Evolutionary conservation across 2,888 invertebrate species (phyloP).

Genomic region (Heliconius charithonia): DNA sequence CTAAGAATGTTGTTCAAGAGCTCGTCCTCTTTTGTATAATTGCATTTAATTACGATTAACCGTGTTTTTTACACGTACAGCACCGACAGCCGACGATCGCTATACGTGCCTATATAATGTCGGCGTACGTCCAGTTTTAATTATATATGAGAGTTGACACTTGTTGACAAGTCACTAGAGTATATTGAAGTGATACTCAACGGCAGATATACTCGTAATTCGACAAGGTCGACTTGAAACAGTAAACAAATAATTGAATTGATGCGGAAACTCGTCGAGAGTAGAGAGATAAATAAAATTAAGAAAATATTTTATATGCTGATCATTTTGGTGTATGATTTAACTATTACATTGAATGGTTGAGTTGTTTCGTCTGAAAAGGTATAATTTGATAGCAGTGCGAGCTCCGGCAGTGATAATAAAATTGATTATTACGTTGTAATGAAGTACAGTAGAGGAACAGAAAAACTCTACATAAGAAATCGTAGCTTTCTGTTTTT

Average conservation of each 20-base stretch:
- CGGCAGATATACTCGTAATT: too few relatives aligned
- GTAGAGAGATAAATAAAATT: too few relatives aligned
- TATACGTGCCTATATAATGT: not conserved
- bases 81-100: not conserved
- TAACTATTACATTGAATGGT: not conserved
- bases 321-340: not conserved
- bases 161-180: not conserved
- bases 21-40: slow-evolving; percentile 1
- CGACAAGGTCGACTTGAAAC: too few relatives aligned
- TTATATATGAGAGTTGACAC: not conserved
- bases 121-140: not conserved
- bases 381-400: not conserved
- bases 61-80: slow-evolving; percentile 1
- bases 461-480: not conserved
- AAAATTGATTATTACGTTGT: not conserved
- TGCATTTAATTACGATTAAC: slow-evolving; percentile 18
- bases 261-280: too few relatives aligned
- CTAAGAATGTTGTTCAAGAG: not conserved
- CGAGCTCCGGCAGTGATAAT: not conserved
- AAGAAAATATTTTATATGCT: not conserved
- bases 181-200: too few relatives aligned
- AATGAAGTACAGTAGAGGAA: not conserved
- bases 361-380: not conserved
- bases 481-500: not conserved
- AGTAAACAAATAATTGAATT: too few relatives aligned